phyloP scores from a whole-genome alignment of 2,113 vertebrate genomes.

The Charadrius vociferus region DNA sequence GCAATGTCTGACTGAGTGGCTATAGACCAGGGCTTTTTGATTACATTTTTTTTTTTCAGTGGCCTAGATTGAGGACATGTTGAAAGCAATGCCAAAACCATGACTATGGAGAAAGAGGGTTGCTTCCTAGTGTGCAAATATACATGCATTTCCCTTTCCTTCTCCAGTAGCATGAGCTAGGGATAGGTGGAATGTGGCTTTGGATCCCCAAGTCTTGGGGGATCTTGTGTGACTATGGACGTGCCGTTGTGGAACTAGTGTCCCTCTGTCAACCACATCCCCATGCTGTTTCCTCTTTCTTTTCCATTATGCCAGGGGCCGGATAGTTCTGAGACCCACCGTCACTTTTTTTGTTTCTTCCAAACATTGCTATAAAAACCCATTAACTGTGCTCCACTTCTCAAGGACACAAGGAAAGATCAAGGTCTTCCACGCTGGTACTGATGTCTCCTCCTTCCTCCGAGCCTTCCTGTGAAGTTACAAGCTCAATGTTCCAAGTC shows the following conservation, averaged over 20 bases:
- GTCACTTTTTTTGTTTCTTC: neutral
- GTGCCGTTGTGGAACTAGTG: neutral
- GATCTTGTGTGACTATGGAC: neutral
- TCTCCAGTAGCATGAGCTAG: neutral
- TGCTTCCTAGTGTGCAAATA: neutral
- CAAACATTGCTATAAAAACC: neutral
- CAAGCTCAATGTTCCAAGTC: accelerated
- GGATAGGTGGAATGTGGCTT: neutral
- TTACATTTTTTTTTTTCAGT: neutral
- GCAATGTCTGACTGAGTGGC: neutral
- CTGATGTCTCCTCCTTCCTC: neutral
- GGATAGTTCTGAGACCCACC: neutral
- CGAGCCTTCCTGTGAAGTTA: neutral
- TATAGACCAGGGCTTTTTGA: neutral
- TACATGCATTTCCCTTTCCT: neutral
- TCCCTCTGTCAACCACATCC: neutral
- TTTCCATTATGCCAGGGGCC: neutral
- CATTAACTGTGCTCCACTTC: neutral
- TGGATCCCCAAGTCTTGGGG: neutral
- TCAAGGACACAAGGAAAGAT: too few species aligned
- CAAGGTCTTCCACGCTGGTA: neutral
- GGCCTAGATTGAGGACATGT: neutral
- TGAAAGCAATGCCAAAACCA: neutral
- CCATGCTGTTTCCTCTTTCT: neutral
- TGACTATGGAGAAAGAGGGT: neutral